Base-by-base conservation (phyloP, 2,113 vertebrate genomes). In the Eptesicus fuscus region DNA sequence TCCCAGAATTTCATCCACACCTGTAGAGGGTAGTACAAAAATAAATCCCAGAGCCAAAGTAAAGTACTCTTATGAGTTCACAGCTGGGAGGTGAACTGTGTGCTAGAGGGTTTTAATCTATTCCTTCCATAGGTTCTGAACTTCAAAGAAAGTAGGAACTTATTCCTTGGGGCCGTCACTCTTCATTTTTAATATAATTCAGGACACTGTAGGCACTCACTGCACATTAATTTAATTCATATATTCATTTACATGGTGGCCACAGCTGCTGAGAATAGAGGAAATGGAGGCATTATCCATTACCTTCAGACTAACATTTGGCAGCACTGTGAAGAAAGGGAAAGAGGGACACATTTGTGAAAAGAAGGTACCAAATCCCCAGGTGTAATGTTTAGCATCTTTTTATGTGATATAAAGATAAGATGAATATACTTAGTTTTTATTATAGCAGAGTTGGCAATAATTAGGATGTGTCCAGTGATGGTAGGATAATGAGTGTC, bases 221-320 rank as follows among this genome's bases (percentile, higher is more conserved):
- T 92, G 78, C 63, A 77, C 70, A 35, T 94, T 96, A 94, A 97
- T 96, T 92, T 85, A 96, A 96, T 96, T 95, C 73, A 76, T 90
- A 71, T 78, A 67, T 91, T 97, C 78, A 95, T 95, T 97, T 93
- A 96, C 56, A 88, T 35, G 88, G 88, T 85, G 88, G 95, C 63
- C 95, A 73, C 92, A 96, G 95, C 95, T 97, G 95, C 88, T 49
- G 88, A 77, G 78, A 65, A 9, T 2, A 94, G 90, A 93, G 5
- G 8, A 84, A 89, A 73, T 76, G 3, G 84, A 82, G 42, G 73
- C 78, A n/a, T 44, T 61, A 84, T 61, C 80, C 97, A 96, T 95
- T 94, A 93, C 73, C 92, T 70, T 82, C 56, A 82, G 91, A 90
- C 84, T 16, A 69, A 59, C 78, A 88, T 92, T 77, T 80, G 61